These are phyloP conservation scores for Simalia tracyae DNA, from an alignment of 2,797 vertebrate species.

Conservation along the genomic window DNA sequence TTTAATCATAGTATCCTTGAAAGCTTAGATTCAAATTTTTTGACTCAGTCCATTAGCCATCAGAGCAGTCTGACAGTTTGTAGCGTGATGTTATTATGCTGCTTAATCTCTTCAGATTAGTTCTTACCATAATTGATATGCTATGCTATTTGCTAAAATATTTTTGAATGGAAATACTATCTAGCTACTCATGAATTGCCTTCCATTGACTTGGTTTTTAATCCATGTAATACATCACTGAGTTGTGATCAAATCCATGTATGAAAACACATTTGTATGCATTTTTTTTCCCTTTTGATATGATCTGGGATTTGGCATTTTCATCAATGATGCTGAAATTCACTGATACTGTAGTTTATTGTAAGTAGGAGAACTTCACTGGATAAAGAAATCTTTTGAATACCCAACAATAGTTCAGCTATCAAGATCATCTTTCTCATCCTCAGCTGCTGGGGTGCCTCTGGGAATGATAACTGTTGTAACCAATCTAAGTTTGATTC, in stretches of 20 bases:
- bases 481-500: background rate
- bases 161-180: background rate
- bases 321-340: background rate
- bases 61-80: background rate
- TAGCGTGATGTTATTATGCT: background rate
- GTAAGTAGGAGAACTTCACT: background rate
- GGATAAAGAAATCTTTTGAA: background rate
- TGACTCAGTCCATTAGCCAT: constrained; percentile 4
- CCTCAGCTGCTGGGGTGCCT: background rate
- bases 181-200: background rate
- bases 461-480: background rate
- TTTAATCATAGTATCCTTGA: background rate
- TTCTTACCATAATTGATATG: background rate
- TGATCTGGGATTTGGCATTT: constrained; percentile 1
- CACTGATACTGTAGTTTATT: background rate
- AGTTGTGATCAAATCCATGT: background rate
- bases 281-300: constrained; percentile 12
- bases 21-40: constrained; percentile 27
- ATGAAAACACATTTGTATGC: constrained; percentile 34
- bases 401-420: background rate
- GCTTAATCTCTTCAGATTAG: constrained; percentile 9
- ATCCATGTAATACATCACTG: background rate
- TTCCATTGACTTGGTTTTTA: background rate
- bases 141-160: background rate
- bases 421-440: background rate